Base-by-base conservation (phyloP, 1,140 invertebrate genomes). In the Macrosteles quadrilineatus region DNA sequence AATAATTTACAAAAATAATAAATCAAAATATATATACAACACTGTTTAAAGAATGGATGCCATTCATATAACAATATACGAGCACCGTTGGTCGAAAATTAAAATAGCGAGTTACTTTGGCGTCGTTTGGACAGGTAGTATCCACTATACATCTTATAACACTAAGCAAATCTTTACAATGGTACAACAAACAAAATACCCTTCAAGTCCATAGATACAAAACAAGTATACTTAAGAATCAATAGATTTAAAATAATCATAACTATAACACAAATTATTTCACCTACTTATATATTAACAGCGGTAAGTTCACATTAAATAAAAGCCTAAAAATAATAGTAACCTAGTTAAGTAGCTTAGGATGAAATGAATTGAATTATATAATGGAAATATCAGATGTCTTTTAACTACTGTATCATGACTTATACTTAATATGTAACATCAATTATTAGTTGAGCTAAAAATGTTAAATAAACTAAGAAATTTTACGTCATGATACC, bases 1-100 rank as follows among this genome's bases (percentile, higher is more conserved):
- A 59, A 59, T 59, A 59, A 59, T 27, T 59, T 59, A 59, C 55
- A 59, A 59, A 59, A 59, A 59, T 59, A 59, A 59, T 59, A 59
- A 59, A 59, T 59, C 27, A 30, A 50, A 59, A 21, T 59, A 59
- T 59, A 14, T 59, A 59, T 23, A 59, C 6, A 50, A 50, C 3
- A 29, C 27, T 30, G 55, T 59, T 59, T 59, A 14, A 25, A 59
- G 55, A 59, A 59, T 59, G 55, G 55, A 59, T 59, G 27, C 55
- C 55, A 59, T 59, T 59, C 55, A 59, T 25, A 59, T 50, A 50
- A 50, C 47, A 59, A 23, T n/a, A 59, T 3, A 59, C 55, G 25
- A 59, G 55, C 55, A 59, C 55, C 55, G 25, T 59, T 27, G 55
- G 21, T 50, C 21, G 21, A 19, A 50, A 23, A 50, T 19, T 50